phyloP scores from a whole-genome alignment of 2,113 vertebrate genomes.

The Mustela lutreola region DNA sequence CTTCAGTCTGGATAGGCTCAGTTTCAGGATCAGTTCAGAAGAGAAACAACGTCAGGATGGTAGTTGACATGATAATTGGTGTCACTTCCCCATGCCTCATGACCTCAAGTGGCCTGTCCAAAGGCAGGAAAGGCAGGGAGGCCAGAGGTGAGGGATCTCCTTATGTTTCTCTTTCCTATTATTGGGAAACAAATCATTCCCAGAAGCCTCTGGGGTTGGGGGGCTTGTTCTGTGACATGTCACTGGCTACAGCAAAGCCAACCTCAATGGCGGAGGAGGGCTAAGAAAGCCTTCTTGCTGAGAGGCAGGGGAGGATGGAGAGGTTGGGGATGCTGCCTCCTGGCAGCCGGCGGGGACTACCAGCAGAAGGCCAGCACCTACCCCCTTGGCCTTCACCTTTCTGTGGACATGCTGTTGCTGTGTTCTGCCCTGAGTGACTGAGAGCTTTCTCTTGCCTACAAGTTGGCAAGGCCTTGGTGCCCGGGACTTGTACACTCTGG shows the following conservation, averaged over 20 bases:
- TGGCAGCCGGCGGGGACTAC: neutral
- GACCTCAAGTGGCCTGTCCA: neutral
- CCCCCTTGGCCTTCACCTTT: neutral
- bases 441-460: neutral
- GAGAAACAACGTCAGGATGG: neutral
- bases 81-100: neutral
- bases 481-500: fast-evolving
- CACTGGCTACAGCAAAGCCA: neutral
- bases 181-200: neutral
- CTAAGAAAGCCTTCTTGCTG: neutral
- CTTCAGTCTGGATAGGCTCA: neutral
- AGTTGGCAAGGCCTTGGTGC: neutral
- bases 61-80: too few relatives aligned
- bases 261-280: neutral
- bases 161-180: neutral
- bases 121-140: neutral
- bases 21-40: neutral
- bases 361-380: neutral
- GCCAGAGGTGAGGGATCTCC: neutral
- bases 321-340: neutral
- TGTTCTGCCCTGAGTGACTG: fast-evolving
- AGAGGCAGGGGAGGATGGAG: neutral
- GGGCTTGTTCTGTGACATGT: neutral
- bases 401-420: fast-evolving
- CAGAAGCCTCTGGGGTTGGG: neutral